Conservation (phyloP, 23 tunicate genomes). For the Clavelina lepadiformis region DNA sequence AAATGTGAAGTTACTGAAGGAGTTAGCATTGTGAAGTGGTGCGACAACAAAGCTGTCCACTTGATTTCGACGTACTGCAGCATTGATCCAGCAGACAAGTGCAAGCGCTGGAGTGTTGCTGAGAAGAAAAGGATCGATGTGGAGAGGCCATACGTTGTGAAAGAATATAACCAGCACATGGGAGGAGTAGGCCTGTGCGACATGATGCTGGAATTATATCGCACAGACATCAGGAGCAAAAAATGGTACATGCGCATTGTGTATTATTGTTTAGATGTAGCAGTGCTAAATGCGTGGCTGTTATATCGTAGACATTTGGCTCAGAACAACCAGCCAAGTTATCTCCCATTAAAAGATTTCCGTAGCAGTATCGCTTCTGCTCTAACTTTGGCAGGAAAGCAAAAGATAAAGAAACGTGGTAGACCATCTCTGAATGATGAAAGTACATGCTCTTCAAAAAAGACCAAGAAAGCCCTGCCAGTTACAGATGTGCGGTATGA, state of each 20-base stretch:
- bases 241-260: constrained; percentile 26
- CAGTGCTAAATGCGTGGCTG: constrained; percentile 4
- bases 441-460: too few species aligned
- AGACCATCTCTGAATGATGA: constrained; percentile 3
- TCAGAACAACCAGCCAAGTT: neutral
- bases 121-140: constrained; percentile 9
- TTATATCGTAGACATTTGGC: too few species aligned
- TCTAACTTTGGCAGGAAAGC: constrained; percentile 10
- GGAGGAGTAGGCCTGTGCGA: constrained; percentile 27
- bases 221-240: constrained; percentile 21
- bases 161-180: constrained; percentile 17
- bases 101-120: constrained; percentile 18
- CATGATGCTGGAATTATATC: constrained; percentile 15
- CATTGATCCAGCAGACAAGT: constrained; percentile 8
- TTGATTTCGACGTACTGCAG: constrained; percentile 10
- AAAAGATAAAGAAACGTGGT: neutral
- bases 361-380: constrained; percentile 11
- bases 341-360: constrained; percentile 3
- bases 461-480: too few species aligned
- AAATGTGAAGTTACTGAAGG: constrained; percentile 1
- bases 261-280: constrained; percentile 18
- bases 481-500: too few species aligned
- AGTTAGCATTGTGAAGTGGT: constrained; percentile 11
- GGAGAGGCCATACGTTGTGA: constrained; percentile 14
- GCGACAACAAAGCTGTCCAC: constrained; percentile 11